Base-by-base conservation (phyloP, 2,797 vertebrate genomes). In the Trematomus bernacchii region DNA sequence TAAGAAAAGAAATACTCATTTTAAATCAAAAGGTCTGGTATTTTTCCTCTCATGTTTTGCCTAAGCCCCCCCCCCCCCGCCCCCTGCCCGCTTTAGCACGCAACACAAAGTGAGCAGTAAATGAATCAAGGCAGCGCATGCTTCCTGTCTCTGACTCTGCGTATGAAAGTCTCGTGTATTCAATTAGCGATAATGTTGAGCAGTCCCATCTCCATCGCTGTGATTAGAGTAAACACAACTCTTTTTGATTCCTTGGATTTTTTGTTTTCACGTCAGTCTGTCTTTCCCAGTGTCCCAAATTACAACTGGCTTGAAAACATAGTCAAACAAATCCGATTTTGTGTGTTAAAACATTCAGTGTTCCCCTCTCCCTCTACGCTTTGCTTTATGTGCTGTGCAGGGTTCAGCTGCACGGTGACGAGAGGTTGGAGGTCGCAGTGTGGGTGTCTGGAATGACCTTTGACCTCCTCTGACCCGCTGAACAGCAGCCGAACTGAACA, bases 351-450 rank as follows among this genome's bases (percentile, higher is more conserved):
- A 81, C 63, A 15, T 58, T 21, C 44, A n/a, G 27, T 8, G 2
- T 16, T 33, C 27, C 15, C 51, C 33, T 37, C 33, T 37, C 33
- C 33, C 33, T 64, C 14, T n/a, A 57, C 40, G 12, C 40, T 73
- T 86, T 68, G 54, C 70, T 88, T 86, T 78, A 71, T 46, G 77
- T 18, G 9, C 71, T 60, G 74, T 65, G 73, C 64, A 86, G 69
- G 73, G 83, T 89, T 92, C 87, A 89, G 87, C 89, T 79, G 76
- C 66, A 51, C 42, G 61, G 65, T 43, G 21, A 73, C 65, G 46
- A 87, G 74, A 52, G 90, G 89, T 87, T 48, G 15, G 66, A 88
- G 90, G 89, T 92, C 85, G 42, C 2, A n/a, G 73, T 80, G 86
- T 89, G 92, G 87, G 86, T 89, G 85, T 88, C 77, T 84, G 40